Conservation (phyloP, 2,797 vertebrate species). For the Sebastolobus alascanus region DNA sequence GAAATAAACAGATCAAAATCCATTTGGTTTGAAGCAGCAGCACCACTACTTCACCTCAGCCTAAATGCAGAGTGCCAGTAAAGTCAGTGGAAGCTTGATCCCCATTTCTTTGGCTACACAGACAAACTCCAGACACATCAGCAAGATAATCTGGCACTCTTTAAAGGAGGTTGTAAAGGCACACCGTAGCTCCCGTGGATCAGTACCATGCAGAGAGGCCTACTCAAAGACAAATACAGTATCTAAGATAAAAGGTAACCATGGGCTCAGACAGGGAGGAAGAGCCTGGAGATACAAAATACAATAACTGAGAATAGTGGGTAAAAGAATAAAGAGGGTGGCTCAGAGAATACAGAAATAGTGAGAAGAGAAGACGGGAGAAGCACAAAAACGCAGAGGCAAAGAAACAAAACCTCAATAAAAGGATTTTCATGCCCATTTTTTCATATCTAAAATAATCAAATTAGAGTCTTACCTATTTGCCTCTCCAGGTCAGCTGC, state of each 20-base stretch:
- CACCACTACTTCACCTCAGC: slow-evolving; percentile 11
- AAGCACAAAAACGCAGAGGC: background rate
- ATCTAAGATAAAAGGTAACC: slow-evolving; percentile 1
- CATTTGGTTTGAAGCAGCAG: slow-evolving; percentile 29
- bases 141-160: slow-evolving; percentile 10
- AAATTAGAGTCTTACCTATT: slow-evolving; percentile 89
- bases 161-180: slow-evolving; percentile 9
- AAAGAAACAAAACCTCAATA: background rate
- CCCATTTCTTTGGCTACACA: slow-evolving; percentile 7
- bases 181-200: slow-evolving; percentile 2
- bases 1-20: slow-evolving; percentile 46
- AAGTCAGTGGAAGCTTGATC: slow-evolving; percentile 14
- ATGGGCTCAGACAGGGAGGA: slow-evolving; percentile 1
- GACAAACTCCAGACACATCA: slow-evolving; percentile 27
- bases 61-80: slow-evolving; percentile 18
- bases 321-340: background rate
- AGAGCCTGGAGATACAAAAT: background rate
- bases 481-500: slow-evolving; percentile 97
- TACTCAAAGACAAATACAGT: slow-evolving; percentile 10
- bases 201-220: slow-evolving; percentile 3
- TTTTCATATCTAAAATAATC: background rate
- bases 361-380: background rate
- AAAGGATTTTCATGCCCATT: background rate
- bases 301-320: background rate
- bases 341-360: background rate